A percentile compares a stretch with the other conserved stretches of the same genome.
These are phyloP conservation scores for Chaenodraco wilsoni DNA, from an alignment of 2,797 vertebrate genomes.

Conservation along the genomic window DNA sequence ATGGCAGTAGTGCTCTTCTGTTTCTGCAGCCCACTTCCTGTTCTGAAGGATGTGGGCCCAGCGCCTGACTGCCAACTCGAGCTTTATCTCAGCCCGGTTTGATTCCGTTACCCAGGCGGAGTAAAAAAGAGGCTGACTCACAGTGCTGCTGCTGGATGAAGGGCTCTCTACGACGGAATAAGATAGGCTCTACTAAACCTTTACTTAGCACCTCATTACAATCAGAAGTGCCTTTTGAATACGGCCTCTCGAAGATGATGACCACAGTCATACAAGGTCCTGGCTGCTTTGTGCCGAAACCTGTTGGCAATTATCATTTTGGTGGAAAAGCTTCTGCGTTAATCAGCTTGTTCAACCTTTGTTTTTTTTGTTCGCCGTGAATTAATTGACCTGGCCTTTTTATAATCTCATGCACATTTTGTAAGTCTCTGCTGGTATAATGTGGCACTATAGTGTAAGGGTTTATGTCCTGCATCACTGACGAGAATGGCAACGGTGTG, in stretches of 20 bases:
- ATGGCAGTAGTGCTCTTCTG: conserved; percentile 53
- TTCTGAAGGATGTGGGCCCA: conserved; percentile 43
- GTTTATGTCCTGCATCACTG: background rate
- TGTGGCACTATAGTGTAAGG: background rate
- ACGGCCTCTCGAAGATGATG: conserved; percentile 37
- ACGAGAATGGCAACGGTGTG: conserved; percentile 2
- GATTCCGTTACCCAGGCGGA: conserved; percentile 69
- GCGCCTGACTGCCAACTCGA: conserved; percentile 66
- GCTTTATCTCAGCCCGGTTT: conserved; percentile 70
- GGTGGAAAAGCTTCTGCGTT: conserved; percentile 9
- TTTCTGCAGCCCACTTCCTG: conserved; percentile 26
- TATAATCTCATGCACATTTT: background rate
- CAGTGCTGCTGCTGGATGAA: conserved; percentile 43
- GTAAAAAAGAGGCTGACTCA: conserved; percentile 67
- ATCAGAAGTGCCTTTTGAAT: conserved; percentile 37
- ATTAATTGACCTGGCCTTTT: conserved; percentile 7
- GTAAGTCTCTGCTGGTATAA: background rate
- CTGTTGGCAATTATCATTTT: conserved; percentile 43
- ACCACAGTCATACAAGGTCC: conserved; percentile 33
- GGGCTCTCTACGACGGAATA: conserved; percentile 17
- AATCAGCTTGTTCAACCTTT: conserved; percentile 37
- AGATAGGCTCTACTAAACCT: conserved; percentile 41
- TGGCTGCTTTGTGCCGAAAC: conserved; percentile 26
- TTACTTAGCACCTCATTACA: conserved; percentile 53
- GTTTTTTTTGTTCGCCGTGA: conserved; percentile 13